phyloP scores from a whole-genome alignment of 2,888 invertebrate genomes.

The Drosophila imparisetae region DNA sequence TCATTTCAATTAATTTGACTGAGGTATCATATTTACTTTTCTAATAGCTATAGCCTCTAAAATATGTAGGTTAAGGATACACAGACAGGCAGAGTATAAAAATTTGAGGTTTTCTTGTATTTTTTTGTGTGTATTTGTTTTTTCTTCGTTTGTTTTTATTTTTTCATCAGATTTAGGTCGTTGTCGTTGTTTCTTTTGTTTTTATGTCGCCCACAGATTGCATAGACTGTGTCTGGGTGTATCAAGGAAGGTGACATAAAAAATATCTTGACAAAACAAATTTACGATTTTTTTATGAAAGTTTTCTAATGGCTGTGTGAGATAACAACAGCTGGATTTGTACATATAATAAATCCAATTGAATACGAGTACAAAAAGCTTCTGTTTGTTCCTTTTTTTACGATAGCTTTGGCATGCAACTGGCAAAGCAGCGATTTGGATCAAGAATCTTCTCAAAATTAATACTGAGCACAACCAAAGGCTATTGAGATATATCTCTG shows the following conservation, averaged over 20 bases:
- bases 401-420: not conserved
- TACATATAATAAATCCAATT: conserved; percentile 21
- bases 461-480: not conserved
- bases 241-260: conserved; percentile 39
- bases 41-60: not conserved
- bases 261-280: conserved; percentile 1
- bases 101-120: not conserved
- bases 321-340: conserved; percentile 20
- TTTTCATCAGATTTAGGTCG: conserved; percentile 49
- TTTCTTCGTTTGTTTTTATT: not conserved
- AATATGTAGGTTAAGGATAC: not conserved
- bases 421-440: conserved; percentile 5
- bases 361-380: conserved; percentile 3
- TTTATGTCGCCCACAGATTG: conserved; percentile 47
- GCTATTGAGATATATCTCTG: not conserved
- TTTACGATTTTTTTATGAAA: conserved; percentile 24
- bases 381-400: not conserved
- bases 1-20: not conserved
- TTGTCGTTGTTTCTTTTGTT: conserved; percentile 47
- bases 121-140: not conserved
- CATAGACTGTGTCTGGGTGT: conserved; percentile 18
- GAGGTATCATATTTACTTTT: not conserved
- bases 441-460: not conserved
- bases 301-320: not conserved
- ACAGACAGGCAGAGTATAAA: conserved; percentile 27